These are phyloP conservation scores for Trinectes maculatus DNA, from an alignment of 2,113 vertebrate genomes.

Conservation along the genomic window DNA sequence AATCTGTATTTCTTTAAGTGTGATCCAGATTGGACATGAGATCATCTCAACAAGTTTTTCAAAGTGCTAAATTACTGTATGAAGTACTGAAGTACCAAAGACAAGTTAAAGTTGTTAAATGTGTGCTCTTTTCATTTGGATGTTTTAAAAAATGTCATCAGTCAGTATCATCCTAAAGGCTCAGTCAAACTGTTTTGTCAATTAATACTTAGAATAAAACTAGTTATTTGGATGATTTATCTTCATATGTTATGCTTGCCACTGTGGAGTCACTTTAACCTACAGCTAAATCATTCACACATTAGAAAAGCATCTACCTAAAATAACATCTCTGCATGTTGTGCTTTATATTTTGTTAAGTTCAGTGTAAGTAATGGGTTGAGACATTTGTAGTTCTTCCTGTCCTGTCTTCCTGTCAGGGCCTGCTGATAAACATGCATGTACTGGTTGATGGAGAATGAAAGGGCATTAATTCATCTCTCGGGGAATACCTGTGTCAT, in stretches of 20 bases:
- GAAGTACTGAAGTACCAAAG: no score
- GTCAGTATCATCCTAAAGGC: no score
- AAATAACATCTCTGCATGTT: not conserved
- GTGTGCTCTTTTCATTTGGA: not conserved
- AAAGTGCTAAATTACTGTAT: no score
- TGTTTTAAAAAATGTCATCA: no score
- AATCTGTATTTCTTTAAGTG: not conserved
- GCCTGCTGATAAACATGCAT: conserved; percentile 4
- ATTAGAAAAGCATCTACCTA: no score
- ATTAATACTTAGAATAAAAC: not conserved
- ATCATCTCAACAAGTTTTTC: no score
- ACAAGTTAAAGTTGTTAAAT: no score
- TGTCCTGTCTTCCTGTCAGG: conserved; percentile 15
- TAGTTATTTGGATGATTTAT: not conserved
- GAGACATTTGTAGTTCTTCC: not conserved
- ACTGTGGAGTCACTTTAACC: no score
- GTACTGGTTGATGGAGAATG: not conserved
- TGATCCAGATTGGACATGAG: not conserved
- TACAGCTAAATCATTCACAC: no score
- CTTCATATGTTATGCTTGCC: no score
- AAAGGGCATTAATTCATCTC: conserved; percentile 7
- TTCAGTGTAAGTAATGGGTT: not conserved
- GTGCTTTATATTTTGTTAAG: not conserved
- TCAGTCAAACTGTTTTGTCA: no score
- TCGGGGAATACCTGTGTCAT: not conserved